phyloP scores from a whole-genome alignment of 2,888 invertebrate genomes.

The Pseudanteris insignis region DNA sequence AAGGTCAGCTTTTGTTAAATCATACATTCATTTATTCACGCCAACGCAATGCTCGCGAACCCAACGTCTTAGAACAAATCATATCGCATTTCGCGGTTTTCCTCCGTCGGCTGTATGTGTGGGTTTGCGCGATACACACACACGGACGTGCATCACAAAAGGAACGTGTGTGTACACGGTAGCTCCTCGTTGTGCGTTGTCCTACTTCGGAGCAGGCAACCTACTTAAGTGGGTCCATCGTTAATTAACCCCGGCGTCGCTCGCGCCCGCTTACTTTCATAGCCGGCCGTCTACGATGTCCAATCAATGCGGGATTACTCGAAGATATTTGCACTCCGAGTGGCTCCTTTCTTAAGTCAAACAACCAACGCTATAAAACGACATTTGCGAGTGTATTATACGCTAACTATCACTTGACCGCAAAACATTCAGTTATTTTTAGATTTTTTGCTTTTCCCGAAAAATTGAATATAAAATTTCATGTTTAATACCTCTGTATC shows the following conservation, averaged over 20 bases:
- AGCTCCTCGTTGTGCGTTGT: slow-evolving; percentile 15
- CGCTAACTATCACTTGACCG: too few relatives aligned
- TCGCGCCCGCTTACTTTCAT: too few relatives aligned
- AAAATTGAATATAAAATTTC: too few relatives aligned
- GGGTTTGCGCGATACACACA: not conserved
- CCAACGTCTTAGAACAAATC: slow-evolving; percentile 34
- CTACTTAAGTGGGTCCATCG: slow-evolving; percentile 28
- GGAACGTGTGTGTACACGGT: slow-evolving; percentile 30
- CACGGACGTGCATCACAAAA: slow-evolving; percentile 3
- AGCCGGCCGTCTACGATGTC: too few relatives aligned
- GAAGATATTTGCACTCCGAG: too few relatives aligned
- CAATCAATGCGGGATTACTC: too few relatives aligned
- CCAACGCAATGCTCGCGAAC: slow-evolving; percentile 32
- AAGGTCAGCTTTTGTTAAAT: slow-evolving; percentile 31
- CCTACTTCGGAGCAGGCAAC: slow-evolving; percentile 29
- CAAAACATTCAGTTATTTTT: too few relatives aligned
- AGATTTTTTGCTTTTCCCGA: too few relatives aligned
- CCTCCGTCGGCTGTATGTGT: slow-evolving; percentile 12
- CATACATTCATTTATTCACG: slow-evolving; percentile 36
- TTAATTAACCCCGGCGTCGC: slow-evolving; percentile 38
- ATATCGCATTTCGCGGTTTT: slow-evolving; percentile 30
- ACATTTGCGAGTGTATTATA: too few relatives aligned
- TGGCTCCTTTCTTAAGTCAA: too few relatives aligned
- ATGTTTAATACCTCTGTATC: too few relatives aligned
- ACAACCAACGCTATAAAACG: too few relatives aligned